Percentiles rank a stretch among this genome's conserved stretches.
phyloP scores from a whole-genome alignment of 1,140 invertebrate genomes.

The Aphelinus certus region DNA sequence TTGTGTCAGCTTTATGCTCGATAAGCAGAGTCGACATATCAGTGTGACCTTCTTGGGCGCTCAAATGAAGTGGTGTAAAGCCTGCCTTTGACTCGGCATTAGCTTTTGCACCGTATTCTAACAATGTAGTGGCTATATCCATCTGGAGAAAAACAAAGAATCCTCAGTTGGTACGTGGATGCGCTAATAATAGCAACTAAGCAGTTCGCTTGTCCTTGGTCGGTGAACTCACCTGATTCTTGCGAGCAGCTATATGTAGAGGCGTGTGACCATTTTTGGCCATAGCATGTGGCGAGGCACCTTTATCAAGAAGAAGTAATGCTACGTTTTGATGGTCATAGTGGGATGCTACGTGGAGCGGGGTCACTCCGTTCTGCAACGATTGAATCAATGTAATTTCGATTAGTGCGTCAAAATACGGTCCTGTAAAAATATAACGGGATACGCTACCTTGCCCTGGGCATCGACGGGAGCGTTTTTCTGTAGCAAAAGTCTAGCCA shows the following conservation, averaged over 20 bases:
- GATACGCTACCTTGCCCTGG: constrained; percentile 80
- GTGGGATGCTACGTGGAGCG: constrained; percentile 96
- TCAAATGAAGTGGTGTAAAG: constrained; percentile 94
- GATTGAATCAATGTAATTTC: not conserved
- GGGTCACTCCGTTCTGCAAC: constrained; percentile 90
- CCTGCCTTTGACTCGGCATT: constrained; percentile 90
- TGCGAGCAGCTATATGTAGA: constrained; percentile 96
- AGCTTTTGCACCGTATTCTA: constrained; percentile 91
- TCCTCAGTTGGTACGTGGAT: not conserved
- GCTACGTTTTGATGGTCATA: constrained; percentile 97
- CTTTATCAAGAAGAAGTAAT: constrained; percentile 89
- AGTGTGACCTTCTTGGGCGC: constrained; percentile 91
- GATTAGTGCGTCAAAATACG: too few species aligned
- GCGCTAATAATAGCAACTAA: not conserved
- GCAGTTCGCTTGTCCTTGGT: not conserved
- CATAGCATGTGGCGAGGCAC: constrained; percentile 92
- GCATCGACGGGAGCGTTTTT: constrained; percentile 91
- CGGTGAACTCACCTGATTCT: constrained; percentile 84
- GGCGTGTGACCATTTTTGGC: constrained; percentile 99
- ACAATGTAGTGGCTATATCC: constrained; percentile 90
- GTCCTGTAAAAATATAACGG: too few species aligned
- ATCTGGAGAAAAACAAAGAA: constrained; percentile 64
- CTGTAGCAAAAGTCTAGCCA: constrained; percentile 88
- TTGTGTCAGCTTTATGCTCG: constrained; percentile 86
- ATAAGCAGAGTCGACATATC: constrained; percentile 92